Evolutionary conservation across 1,140 invertebrate species (phyloP).

Genomic region (Ceratoteleas bidentatus): DNA sequence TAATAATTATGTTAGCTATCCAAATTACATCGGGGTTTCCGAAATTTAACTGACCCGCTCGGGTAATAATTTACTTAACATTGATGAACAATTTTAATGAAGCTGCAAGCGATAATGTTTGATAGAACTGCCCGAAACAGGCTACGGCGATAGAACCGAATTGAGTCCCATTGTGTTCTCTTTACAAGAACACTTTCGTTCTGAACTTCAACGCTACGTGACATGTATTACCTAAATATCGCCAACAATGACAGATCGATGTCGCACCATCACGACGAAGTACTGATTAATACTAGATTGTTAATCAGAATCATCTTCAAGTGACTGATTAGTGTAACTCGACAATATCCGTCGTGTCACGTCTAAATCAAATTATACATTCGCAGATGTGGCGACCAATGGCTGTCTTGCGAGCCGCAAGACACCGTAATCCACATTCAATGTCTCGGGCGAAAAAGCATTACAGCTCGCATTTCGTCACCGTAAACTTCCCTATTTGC

Average conservation of each 20-base stretch:
- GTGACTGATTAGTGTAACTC: conserved; percentile 30
- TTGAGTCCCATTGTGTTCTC: too few species aligned
- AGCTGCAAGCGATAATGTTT: neutral
- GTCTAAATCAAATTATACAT: conserved; percentile 41
- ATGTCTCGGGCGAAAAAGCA: too few species aligned
- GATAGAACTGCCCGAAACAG: neutral
- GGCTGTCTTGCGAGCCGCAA: too few species aligned
- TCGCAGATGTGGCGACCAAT: conserved; percentile 25
- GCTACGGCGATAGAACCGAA: too few species aligned
- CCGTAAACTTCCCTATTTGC: too few species aligned
- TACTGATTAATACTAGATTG: conserved; percentile 4
- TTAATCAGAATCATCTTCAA: conserved; percentile 29
- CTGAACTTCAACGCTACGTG: too few species aligned
- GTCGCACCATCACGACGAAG: too few species aligned
- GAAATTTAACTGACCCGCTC: neutral
- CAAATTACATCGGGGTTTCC: conserved; percentile 5
- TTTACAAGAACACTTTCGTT: too few species aligned
- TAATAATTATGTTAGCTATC: conserved; percentile 10
- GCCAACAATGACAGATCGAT: too few species aligned
- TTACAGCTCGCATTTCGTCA: too few species aligned
- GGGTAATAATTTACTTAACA: conserved; percentile 1
- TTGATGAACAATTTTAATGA: neutral
- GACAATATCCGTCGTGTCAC: conserved; percentile 26
- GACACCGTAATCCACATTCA: too few species aligned
- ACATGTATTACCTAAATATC: too few species aligned